Evolutionary conservation across 2,113 vertebrate genomes (phyloP).

Genomic region (Paraplagusia blochii): DNA sequence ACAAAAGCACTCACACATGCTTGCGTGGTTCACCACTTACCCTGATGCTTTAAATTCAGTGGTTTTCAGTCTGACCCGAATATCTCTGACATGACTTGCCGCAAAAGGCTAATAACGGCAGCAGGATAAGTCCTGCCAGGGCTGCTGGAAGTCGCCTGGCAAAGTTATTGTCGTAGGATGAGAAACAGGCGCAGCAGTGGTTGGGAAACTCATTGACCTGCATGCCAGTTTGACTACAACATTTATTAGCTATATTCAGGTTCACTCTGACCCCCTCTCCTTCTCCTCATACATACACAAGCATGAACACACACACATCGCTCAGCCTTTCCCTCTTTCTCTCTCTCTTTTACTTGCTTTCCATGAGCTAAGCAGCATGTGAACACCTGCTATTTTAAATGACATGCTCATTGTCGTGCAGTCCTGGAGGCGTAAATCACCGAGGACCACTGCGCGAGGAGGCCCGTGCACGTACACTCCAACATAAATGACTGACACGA

Average conservation of each 20-base stretch:
- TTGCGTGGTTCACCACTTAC: slow-evolving; percentile 38
- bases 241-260: slow-evolving; percentile 61
- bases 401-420: slow-evolving; percentile 60
- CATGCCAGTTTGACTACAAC: slow-evolving; percentile 59
- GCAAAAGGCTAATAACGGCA: slow-evolving; percentile 66
- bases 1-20: slow-evolving; percentile 26
- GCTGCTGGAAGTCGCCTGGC: slow-evolving; percentile 64
- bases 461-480: slow-evolving; percentile 13
- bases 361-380: slow-evolving; percentile 63
- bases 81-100: slow-evolving; percentile 68
- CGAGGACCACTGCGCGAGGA: slow-evolving; percentile 25
- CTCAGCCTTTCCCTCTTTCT: slow-evolving; percentile 30
- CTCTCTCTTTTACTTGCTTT: slow-evolving; percentile 58
- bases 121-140: slow-evolving; percentile 58
- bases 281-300: slow-evolving; percentile 17
- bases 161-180: slow-evolving; percentile 62
- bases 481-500: slow-evolving; percentile 53
- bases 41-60: slow-evolving; percentile 48
- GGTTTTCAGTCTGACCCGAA: slow-evolving; percentile 68
- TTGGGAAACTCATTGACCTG: slow-evolving; percentile 64
- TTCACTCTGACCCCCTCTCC: slow-evolving; percentile 30
- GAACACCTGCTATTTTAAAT: slow-evolving; percentile 74
- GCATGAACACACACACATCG: neutral
- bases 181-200: slow-evolving; percentile 62
- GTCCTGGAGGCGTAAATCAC: slow-evolving; percentile 63